Percentiles rank a stretch among this genome's conserved stretches.
phyloP scores from a whole-genome alignment of 2,113 vertebrate genomes.

The Dasyprocta punctata region DNA sequence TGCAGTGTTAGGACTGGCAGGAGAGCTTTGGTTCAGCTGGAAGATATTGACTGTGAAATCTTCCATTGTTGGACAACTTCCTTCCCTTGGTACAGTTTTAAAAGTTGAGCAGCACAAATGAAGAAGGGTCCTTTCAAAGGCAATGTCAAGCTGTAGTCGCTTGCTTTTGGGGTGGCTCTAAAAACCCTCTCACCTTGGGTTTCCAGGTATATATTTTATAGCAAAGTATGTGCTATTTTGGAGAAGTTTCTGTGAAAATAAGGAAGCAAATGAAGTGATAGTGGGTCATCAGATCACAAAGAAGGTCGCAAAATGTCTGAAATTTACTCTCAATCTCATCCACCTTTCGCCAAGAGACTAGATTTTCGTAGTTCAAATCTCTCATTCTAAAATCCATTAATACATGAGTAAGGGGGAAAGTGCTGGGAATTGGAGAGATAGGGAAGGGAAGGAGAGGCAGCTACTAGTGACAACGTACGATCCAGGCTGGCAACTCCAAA shows the following conservation, averaged over 20 bases:
- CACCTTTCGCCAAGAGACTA: not conserved
- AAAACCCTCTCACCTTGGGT: not conserved
- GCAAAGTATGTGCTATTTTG: not conserved
- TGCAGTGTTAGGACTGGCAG: not conserved
- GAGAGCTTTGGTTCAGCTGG: not conserved
- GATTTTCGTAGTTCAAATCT: not conserved
- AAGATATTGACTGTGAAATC: not conserved
- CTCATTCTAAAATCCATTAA: not conserved
- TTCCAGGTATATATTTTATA: not conserved
- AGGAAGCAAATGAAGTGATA: rapidly evolving
- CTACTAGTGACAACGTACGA: rapidly evolving
- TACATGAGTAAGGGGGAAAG: not conserved
- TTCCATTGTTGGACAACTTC: not conserved
- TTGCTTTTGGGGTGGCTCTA: not conserved
- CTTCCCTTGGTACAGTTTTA: not conserved
- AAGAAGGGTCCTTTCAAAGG: not conserved
- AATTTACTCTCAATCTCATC: not conserved
- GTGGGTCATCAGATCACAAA: not conserved
- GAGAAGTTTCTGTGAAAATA: not conserved
- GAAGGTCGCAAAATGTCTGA: not conserved
- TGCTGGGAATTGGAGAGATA: rapidly evolving
- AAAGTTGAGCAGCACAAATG: not conserved
- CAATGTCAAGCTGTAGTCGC: not conserved
- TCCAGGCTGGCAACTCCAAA: too few species aligned
- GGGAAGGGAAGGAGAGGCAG: not conserved